Conservation (phyloP, 2,113 vertebrate genomes). For the Psilopogon haemacephalus region DNA sequence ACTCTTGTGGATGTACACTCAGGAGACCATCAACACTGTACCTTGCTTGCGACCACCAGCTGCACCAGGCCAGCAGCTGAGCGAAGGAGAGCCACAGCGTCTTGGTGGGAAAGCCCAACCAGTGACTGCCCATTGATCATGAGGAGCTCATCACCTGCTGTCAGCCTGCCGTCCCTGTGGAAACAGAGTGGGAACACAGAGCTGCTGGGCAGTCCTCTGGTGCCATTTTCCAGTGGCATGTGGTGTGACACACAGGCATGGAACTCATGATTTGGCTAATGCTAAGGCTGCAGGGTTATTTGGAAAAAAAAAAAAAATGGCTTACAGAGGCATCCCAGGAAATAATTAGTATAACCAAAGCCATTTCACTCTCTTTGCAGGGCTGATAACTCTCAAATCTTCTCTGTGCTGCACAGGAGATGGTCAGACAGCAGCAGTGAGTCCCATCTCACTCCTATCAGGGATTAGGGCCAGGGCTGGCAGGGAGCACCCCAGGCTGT, state of each 20-base stretch:
- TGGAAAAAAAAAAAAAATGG: background rate
- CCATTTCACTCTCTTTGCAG: background rate
- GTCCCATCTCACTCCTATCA: rapidly evolving
- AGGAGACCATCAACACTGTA: conserved; percentile 59
- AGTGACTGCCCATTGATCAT: conserved; percentile 94
- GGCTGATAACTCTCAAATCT: background rate
- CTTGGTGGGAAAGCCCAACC: conserved; percentile 92
- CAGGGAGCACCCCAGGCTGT: background rate
- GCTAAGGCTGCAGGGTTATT: background rate
- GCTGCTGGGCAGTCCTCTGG: background rate
- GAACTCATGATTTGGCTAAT: rapidly evolving
- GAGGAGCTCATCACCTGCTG: conserved; percentile 88
- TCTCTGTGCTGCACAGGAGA: rapidly evolving
- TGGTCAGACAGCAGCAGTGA: background rate
- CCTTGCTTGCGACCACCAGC: conserved; percentile 92
- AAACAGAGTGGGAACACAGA: conserved; percentile 21
- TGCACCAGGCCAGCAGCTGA: conserved; percentile 87
- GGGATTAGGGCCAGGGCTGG: background rate
- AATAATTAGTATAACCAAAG: background rate
- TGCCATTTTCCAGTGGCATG: rapidly evolving
- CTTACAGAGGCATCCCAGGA: background rate
- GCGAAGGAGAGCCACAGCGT: conserved; percentile 89
- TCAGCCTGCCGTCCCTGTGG: conserved; percentile 90
- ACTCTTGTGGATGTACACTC: background rate
- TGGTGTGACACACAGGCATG: background rate